Percentiles rank a stretch among this genome's conserved stretches.
Evolutionary conservation across 2,113 vertebrate species (phyloP).

Genomic region (Antigone vipio): DNA sequence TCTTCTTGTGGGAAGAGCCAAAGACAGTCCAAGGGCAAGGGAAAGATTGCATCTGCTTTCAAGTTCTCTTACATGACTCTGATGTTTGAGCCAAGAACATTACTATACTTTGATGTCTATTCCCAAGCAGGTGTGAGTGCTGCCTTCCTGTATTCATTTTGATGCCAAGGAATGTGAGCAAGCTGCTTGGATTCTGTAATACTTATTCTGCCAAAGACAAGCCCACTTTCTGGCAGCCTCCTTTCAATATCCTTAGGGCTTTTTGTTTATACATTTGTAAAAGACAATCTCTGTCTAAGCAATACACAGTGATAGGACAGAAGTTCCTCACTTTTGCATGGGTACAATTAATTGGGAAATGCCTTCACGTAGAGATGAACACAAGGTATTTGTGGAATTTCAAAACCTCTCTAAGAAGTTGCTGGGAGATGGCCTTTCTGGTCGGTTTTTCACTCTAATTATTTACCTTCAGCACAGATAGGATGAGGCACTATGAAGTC

Average conservation of each 20-base stretch:
- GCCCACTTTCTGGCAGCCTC: neutral
- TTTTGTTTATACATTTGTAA: neutral
- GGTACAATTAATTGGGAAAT: neutral
- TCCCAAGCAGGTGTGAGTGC: constrained; percentile 42
- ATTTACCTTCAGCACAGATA: neutral
- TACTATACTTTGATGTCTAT: constrained; percentile 36
- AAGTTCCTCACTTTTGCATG: neutral
- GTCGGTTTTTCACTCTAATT: neutral
- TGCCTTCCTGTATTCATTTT: neutral
- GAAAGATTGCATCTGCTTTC: constrained; percentile 16
- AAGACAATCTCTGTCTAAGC: neutral
- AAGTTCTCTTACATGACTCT: neutral
- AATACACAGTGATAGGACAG: neutral
- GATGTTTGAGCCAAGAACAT: constrained; percentile 59
- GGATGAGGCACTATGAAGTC: neutral
- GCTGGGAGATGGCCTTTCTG: neutral
- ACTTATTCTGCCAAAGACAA: neutral
- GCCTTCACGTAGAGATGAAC: neutral
- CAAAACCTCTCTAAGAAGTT: neutral
- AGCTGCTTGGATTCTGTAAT: neutral
- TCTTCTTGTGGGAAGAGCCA: constrained; percentile 8
- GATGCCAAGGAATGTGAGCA: constrained; percentile 19
- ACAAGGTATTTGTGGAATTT: neutral
- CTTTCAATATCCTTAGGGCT: neutral
- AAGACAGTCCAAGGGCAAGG: constrained; percentile 29